A percentile compares a stretch with the other conserved stretches of the same genome.
Conservation (phyloP, 2,888 invertebrate species). For the Caradrina clavipalpis region DNA sequence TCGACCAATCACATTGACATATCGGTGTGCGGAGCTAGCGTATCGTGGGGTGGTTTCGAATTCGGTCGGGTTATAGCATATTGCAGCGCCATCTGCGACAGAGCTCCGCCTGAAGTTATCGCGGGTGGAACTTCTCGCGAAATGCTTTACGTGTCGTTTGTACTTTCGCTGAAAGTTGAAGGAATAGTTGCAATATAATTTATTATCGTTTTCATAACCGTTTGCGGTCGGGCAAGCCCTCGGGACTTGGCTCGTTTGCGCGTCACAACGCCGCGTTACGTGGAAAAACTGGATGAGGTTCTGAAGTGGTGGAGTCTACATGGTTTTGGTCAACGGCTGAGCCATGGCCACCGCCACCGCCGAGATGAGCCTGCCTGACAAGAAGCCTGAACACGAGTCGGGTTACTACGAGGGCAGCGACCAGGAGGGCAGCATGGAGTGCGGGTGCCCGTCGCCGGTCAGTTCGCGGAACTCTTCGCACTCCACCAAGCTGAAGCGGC, state of each 20-base stretch:
- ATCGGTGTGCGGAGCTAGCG: slow-evolving; percentile 62
- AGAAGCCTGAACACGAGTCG: slow-evolving; percentile 94
- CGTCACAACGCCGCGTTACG: slow-evolving; percentile 43
- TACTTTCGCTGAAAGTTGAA: slow-evolving; percentile 84
- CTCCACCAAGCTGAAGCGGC: slow-evolving; percentile 83
- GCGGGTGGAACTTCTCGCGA: slow-evolving; percentile 79
- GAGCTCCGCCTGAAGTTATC: slow-evolving; percentile 79
- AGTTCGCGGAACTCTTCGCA: slow-evolving; percentile 88
- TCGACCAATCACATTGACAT: slow-evolving; percentile 72
- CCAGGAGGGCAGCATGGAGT: slow-evolving; percentile 92
- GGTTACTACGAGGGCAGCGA: slow-evolving; percentile 95
- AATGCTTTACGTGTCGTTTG: slow-evolving; percentile 87
- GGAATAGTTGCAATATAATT: slow-evolving; percentile 72
- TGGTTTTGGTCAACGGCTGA: slow-evolving; percentile 84
- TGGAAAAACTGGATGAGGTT: slow-evolving; percentile 64
- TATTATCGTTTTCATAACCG: slow-evolving; percentile 60
- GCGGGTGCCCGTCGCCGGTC: slow-evolving; percentile 85
- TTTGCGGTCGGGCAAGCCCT: slow-evolving; percentile 46
- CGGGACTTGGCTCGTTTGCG: slow-evolving; percentile 25
- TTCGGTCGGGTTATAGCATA: slow-evolving; percentile 68
- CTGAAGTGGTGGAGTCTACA: slow-evolving; percentile 75
- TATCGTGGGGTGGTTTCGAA: slow-evolving; percentile 59
- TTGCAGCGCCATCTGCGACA: slow-evolving; percentile 83
- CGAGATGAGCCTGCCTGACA: slow-evolving; percentile 92
- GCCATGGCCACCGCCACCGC: slow-evolving; percentile 88